Base-by-base conservation (phyloP, 64 coral and sea anemone genomes). In the Porites lutea region DNA sequence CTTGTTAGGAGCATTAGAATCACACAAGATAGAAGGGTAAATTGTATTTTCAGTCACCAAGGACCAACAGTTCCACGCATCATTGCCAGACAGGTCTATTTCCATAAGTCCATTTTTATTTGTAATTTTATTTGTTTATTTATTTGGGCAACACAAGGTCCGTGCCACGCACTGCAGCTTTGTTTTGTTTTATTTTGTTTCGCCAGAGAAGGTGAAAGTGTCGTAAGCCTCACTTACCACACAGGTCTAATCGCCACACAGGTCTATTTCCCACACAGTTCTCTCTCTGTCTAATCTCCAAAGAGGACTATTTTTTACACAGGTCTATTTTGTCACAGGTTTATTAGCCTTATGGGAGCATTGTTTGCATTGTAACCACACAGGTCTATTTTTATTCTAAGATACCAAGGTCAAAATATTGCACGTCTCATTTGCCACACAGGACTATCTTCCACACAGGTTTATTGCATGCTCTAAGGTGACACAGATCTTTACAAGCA, bases 391-490 rank as follows among this genome's bases (percentile, higher is more conserved):
- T 21, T 2, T 43, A 71, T 71, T 71, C 27, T 27, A 71, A 71
- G 68, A 71, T 71, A 71, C 68, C 68, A 71, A 71, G 20, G 68
- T 20, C 68, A 71, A 71, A 71, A 71, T 71, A 71, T 64, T 71
- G 68, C 68, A 71, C 12, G 68, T 22, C 68, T 71, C 1, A 53
- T 54, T 20, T 78, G 51, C 51, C 51, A 78, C 75, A 57, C 19
- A 9, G 49, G 50, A 78, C 75, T 78, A 78, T 55, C 75, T 78
- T 78, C 51, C 19, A 57, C 75, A 57, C 75, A 78, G 75, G 75
- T 4, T 78, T 78, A 78, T 53, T 78, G 75, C 19, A 21, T 78
- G 75, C 51, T 78, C 44, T 57, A 78, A 57, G 75, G 75, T 58
- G 52, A 78, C 75, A 78, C 52, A 78, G 75, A 52, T 37, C 19